Base-by-base conservation (phyloP, 2,888 invertebrate genomes). In the Drosophila engyochracea region DNA sequence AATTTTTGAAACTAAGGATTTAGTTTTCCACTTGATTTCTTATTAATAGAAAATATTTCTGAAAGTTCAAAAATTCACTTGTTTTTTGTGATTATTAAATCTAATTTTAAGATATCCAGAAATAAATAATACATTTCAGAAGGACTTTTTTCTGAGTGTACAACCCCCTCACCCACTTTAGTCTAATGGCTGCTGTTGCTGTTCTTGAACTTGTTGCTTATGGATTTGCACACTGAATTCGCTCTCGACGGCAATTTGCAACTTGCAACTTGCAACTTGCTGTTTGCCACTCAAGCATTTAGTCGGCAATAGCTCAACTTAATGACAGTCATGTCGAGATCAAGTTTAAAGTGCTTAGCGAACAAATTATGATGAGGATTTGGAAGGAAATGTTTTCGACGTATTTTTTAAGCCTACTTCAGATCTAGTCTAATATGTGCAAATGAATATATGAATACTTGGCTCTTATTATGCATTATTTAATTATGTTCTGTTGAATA, bases 141-240 rank as follows among this genome's bases (percentile, higher is more conserved):
- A 12, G 12, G 10, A 12, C 12, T 41, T 47, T 47, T 47, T 25
- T 25, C 7, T 16, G 47, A 47, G 47, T 47, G 47, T 25, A 25
- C 7, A 47, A 25, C 7, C n/a, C 14, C n/a, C 12, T 22, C 16
- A 47, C 54, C 14, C 53, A 47, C 9, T 47, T 6, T 49, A 5
- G 35, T 35, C 70, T 85, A 88, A 84, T 84, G 84, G 85, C 84
- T 75, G 84, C 74, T 80, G 69, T 49, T 54, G 39, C 76, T 74
- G 63, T 67, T 77, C 74, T 72, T 85, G 65, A 59, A 57, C 76
- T 76, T 52, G 53, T 41, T 64, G 55, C 65, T 49, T 47, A 73
- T 73, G 77, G 52, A 72, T 81, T 81, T 69, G 67, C 39, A 58
- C 70, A 49, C 52, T 66, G 63, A 73, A 73, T 73, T 74, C 61